Evolutionary conservation across 2,797 vertebrate genomes (phyloP).

Genomic region (Spatula versicolor): DNA sequence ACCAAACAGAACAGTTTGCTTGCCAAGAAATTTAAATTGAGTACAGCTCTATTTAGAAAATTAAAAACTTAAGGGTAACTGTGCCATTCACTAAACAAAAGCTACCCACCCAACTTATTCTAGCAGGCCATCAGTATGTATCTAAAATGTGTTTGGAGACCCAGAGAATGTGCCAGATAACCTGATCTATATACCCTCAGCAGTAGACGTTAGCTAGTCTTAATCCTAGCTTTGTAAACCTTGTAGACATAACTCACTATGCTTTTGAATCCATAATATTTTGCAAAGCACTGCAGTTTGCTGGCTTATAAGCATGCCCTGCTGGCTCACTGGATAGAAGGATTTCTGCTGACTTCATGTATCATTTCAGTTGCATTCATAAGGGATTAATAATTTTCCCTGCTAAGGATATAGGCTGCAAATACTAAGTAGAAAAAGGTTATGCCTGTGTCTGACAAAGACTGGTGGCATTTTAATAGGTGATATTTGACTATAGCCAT

Average conservation of each 20-base stretch:
- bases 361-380: conserved; percentile 30
- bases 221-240: conserved; percentile 56
- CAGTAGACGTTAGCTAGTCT: not conserved
- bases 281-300: conserved; percentile 49
- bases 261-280: conserved; percentile 18
- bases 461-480: not conserved
- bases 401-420: not conserved
- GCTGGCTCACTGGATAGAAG: conserved; percentile 25
- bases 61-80: not conserved
- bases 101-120: not conserved
- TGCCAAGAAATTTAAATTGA: not conserved
- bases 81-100: not conserved
- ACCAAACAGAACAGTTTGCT: not conserved
- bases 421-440: not conserved
- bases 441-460: not conserved
- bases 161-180: not conserved
- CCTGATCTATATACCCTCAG: not conserved
- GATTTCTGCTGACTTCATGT: conserved; percentile 58
- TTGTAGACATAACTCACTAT: not conserved
- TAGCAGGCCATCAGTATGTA: not conserved
- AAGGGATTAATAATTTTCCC: conserved; percentile 42
- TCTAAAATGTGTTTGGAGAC: not conserved
- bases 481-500: not conserved
- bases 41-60: not conserved
- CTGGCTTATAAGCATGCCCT: not conserved